Conservation (phyloP, 2,113 vertebrate genomes). For the Hippocampus mohnikei region DNA sequence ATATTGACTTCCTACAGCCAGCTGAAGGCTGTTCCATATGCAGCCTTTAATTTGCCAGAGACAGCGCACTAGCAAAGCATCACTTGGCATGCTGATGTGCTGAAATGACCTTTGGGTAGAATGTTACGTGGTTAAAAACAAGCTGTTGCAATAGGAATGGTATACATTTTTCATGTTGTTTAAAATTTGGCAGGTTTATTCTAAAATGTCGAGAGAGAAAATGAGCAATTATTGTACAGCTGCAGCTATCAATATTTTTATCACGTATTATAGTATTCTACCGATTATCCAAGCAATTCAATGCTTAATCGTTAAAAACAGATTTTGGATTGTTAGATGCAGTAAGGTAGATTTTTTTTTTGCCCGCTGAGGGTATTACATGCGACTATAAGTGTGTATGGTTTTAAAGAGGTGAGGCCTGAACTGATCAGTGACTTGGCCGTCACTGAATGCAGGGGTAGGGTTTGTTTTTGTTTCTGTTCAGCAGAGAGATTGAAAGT, state of each 20-base stretch:
- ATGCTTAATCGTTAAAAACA: no score
- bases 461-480: no score
- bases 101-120: constrained; percentile 32
- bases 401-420: no score
- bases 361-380: no score
- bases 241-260: neutral
- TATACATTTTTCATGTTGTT: constrained; percentile 19
- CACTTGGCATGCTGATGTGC: constrained; percentile 29
- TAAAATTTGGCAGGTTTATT: constrained; percentile 4
- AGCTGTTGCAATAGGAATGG: constrained; percentile 14
- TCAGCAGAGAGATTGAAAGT: no score
- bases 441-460: no score
- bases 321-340: no score
- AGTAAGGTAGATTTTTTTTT: no score
- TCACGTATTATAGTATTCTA: no score
- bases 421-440: no score
- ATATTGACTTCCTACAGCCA: constrained; percentile 21
- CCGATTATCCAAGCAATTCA: no score
- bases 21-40: constrained; percentile 23
- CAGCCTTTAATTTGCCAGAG: constrained; percentile 9
- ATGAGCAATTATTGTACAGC: neutral
- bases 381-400: no score
- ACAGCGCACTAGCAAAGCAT: constrained; percentile 8
- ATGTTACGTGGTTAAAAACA: constrained; percentile 34
- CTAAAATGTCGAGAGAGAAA: neutral